A percentile compares a stretch with the other conserved stretches of the same genome.
Evolutionary conservation across 2,888 invertebrate genomes (phyloP).

Genomic region (Eumerus sabulonum): DNA sequence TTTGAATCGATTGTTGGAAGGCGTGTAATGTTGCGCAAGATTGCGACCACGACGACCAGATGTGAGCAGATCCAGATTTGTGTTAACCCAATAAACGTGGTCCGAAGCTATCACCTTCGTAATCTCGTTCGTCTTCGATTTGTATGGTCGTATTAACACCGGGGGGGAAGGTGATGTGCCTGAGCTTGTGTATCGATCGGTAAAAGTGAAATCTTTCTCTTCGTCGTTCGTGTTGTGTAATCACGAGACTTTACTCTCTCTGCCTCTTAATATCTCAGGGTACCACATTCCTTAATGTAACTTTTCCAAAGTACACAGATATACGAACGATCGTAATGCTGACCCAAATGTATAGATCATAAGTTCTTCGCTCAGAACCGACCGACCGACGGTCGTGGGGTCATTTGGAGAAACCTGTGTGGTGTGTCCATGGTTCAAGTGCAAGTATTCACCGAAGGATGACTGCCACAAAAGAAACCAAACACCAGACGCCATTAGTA

Average conservation of each 20-base stretch:
- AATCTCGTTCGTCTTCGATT: background rate
- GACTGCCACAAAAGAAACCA: conserved; percentile 44
- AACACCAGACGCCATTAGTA: background rate
- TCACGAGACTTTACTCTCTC: conserved; percentile 7
- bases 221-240: conserved; percentile 51
- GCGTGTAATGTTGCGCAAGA: conserved; percentile 62
- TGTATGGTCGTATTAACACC: no score
- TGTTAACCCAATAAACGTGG: conserved; percentile 55
- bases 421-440: conserved; percentile 37
- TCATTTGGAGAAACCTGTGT: conserved; percentile 17
- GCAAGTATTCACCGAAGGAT: conserved; percentile 33
- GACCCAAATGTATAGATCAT: conserved; percentile 37
- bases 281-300: conserved; percentile 26
- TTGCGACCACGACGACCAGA: conserved; percentile 13
- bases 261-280: background rate
- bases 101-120: conserved; percentile 36
- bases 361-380: no score
- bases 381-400: conserved; percentile 18
- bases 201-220: conserved; percentile 64
- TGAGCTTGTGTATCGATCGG: conserved; percentile 45
- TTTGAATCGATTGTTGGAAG: conserved; percentile 5
- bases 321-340: conserved; percentile 42
- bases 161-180: background rate
- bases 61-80: conserved; percentile 41
- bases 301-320: conserved; percentile 30